These are phyloP conservation scores for Rutilus rutilus DNA, from an alignment of 2,113 vertebrate species.

Conservation along the genomic window DNA sequence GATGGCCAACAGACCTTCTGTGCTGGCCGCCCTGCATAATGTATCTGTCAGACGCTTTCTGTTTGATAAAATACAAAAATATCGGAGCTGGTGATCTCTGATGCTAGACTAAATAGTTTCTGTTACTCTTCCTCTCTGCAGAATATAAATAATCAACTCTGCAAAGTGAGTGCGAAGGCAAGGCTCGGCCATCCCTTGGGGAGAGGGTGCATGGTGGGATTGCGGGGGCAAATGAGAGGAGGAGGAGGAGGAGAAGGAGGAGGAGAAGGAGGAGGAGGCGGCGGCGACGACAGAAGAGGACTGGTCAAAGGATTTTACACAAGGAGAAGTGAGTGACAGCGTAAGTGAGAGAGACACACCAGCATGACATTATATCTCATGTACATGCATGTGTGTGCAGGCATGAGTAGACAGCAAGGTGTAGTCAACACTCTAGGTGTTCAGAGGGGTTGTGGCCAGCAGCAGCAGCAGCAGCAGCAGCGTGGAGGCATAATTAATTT, in stretches of 20 bases:
- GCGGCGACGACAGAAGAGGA: conserved; percentile 59
- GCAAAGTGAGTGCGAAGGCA: conserved; percentile 85
- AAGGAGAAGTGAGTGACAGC: conserved; percentile 73
- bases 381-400: not conserved
- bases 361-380: not conserved
- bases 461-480: not conserved
- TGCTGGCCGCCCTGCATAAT: conserved; percentile 85
- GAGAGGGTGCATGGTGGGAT: conserved; percentile 72
- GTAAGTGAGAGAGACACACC: not conserved
- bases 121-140: conserved; percentile 63
- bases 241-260: conserved; percentile 60
- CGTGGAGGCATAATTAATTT: conserved; percentile 74
- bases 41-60: conserved; percentile 79
- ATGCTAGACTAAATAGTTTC: conserved; percentile 12
- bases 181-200: conserved; percentile 82
- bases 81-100: not conserved
- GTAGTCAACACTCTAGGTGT: not conserved
- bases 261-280: too few relatives aligned
- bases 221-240: conserved; percentile 75
- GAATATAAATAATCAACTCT: conserved; percentile 85
- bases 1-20: conserved; percentile 88
- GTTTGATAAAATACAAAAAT: not conserved
- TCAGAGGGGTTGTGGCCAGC: conserved; percentile 55
- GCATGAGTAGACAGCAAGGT: not conserved
- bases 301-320: conserved; percentile 74